A percentile compares a stretch with the other conserved stretches of the same genome.
Evolutionary conservation across 2,888 invertebrate species (phyloP).

Genomic region (Schrankia costaestrigalis): DNA sequence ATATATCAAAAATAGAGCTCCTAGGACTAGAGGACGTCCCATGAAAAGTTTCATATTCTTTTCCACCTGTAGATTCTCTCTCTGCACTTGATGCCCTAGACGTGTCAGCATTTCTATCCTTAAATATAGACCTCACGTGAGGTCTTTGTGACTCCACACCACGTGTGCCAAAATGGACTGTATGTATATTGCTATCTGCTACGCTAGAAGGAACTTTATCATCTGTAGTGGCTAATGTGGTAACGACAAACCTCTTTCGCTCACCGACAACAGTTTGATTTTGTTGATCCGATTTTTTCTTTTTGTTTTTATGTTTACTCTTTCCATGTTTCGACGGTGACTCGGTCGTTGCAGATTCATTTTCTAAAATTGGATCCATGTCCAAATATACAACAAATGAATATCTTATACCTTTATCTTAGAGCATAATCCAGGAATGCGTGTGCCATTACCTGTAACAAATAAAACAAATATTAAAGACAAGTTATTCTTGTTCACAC

Average conservation of each 20-base stretch:
- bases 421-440: constrained; percentile 55
- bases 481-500: not conserved
- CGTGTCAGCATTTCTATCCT: constrained; percentile 57
- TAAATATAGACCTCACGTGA: constrained; percentile 70
- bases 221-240: constrained; percentile 59
- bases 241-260: constrained; percentile 69
- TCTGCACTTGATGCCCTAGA: constrained; percentile 68
- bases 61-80: constrained; percentile 54
- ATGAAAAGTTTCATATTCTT: constrained; percentile 76
- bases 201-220: constrained; percentile 59
- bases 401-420: constrained; percentile 49
- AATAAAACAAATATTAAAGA: constrained; percentile 21
- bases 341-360: constrained; percentile 68
- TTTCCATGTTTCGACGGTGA: constrained; percentile 66
- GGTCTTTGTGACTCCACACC: constrained; percentile 73
- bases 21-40: constrained; percentile 75
- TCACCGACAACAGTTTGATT: constrained; percentile 71
- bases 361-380: constrained; percentile 78
- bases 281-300: constrained; percentile 59
- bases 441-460: constrained; percentile 56
- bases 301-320: constrained; percentile 67
- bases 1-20: constrained; percentile 77
- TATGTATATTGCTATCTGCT: constrained; percentile 66
- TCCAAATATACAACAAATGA: constrained; percentile 39
- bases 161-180: constrained; percentile 74